Percentiles rank a stretch among this genome's conserved stretches.
Conservation (phyloP, 1,140 invertebrate species). For the Halyomorpha halys region DNA sequence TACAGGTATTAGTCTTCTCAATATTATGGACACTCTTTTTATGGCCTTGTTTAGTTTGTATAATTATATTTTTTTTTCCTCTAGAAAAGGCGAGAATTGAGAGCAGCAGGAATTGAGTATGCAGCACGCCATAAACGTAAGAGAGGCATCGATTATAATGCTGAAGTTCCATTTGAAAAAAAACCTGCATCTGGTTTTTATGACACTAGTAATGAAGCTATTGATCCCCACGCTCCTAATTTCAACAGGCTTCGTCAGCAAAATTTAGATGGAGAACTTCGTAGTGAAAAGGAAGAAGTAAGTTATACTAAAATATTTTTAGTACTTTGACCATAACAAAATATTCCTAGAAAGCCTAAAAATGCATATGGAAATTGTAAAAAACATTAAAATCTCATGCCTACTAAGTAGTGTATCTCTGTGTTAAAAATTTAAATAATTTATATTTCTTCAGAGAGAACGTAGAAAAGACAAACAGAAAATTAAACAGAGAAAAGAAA, state of each 20-base stretch:
- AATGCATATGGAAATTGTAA: too few relatives aligned
- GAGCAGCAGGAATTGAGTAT: slow-evolving; percentile 92
- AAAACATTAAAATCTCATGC: too few relatives aligned
- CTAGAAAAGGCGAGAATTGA: slow-evolving; percentile 84
- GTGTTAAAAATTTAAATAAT: too few relatives aligned
- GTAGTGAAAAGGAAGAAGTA: slow-evolving; percentile 80
- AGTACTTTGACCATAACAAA: too few relatives aligned
- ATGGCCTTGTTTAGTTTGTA: neutral
- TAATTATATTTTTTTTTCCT: slow-evolving; percentile 14
- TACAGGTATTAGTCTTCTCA: slow-evolving; percentile 54
- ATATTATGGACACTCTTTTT: neutral
- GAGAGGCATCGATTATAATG: slow-evolving; percentile 92
- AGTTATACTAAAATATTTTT: slow-evolving; percentile 20
- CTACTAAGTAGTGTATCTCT: too few relatives aligned
- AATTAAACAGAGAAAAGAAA: slow-evolving; percentile 88
- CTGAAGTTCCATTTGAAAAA: slow-evolving; percentile 97
- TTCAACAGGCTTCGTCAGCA: slow-evolving; percentile 83
- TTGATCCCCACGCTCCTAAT: slow-evolving; percentile 79
- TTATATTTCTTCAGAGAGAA: slow-evolving; percentile 44
- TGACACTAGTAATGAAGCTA: slow-evolving; percentile 79
- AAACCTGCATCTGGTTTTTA: slow-evolving; percentile 83
- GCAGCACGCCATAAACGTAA: slow-evolving; percentile 60
- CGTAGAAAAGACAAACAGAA: slow-evolving; percentile 85
- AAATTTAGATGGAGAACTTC: slow-evolving; percentile 82
- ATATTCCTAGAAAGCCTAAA: too few relatives aligned